Evolutionary conservation across 1,140 invertebrate species (phyloP).

Genomic region (Monochamus saltuarius): DNA sequence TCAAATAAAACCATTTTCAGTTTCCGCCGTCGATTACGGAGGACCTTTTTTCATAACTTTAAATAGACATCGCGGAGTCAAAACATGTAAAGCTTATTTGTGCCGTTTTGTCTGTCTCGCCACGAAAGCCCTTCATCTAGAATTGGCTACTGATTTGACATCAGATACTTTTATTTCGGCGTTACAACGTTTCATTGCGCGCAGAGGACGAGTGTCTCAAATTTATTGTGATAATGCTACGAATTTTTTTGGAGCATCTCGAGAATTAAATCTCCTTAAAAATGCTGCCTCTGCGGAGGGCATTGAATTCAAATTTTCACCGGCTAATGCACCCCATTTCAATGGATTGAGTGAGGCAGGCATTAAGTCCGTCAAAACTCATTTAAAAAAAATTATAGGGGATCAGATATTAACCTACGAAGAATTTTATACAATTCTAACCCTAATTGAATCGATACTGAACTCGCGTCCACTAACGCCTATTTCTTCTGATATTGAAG

Average conservation of each 20-base stretch:
- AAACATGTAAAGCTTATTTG: too few species aligned
- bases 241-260: constrained; percentile 45
- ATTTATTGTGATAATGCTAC: constrained; percentile 49
- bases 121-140: constrained; percentile 48
- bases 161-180: constrained; percentile 48
- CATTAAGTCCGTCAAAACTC: constrained; percentile 10
- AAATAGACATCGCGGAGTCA: too few species aligned
- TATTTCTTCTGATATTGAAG: too few species aligned
- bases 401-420: constrained; percentile 11
- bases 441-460: too few species aligned
- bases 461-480: too few species aligned
- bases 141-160: constrained; percentile 45
- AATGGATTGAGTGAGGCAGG: constrained; percentile 5
- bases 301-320: constrained; percentile 6
- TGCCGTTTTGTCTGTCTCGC: too few species aligned
- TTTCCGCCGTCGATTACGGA: too few species aligned
- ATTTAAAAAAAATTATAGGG: constrained; percentile 11
- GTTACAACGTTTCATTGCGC: too few species aligned
- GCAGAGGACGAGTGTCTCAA: constrained; percentile 32
- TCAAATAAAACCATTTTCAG: too few species aligned
- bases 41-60: too few species aligned
- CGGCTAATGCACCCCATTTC: constrained; percentile 1
- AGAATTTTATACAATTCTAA: constrained; percentile 17
- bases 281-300: not conserved
- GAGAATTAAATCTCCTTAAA: not conserved